Evolutionary conservation across 2,888 invertebrate genomes (phyloP).

Genomic region (Isotomurus palustris): DNA sequence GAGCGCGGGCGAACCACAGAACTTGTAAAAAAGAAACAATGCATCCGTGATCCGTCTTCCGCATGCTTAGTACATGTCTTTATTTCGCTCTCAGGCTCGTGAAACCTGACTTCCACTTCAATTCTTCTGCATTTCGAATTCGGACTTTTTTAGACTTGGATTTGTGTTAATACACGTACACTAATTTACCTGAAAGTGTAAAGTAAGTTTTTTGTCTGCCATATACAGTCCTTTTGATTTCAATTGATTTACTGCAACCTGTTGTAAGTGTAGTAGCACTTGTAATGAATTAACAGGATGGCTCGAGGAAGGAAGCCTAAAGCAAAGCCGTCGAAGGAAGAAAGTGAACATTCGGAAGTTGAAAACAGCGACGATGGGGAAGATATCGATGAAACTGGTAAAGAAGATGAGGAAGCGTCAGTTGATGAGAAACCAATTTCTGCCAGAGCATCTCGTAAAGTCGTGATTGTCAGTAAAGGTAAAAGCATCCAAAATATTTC

Average conservation of each 20-base stretch:
- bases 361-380: slow-evolving; percentile 5
- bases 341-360: slow-evolving; percentile 8
- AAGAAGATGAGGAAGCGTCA: slow-evolving; percentile 9
- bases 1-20: too few relatives aligned
- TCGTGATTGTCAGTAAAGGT: slow-evolving; percentile 29
- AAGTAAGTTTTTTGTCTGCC: too few relatives aligned
- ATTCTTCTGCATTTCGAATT: too few relatives aligned
- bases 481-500: too few relatives aligned
- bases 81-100: too few relatives aligned
- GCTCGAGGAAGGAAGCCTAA: not conserved
- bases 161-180: too few relatives aligned
- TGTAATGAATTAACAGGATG: not conserved
- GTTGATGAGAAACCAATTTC: slow-evolving; percentile 18
- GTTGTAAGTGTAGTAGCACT: not conserved
- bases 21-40: too few relatives aligned
- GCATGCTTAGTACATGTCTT: too few relatives aligned
- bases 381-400: not conserved
- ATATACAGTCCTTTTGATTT: not conserved
- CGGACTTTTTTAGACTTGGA: too few relatives aligned
- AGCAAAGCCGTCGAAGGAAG: not conserved
- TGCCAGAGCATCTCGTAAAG: slow-evolving; percentile 13
- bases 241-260: not conserved
- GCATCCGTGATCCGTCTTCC: too few relatives aligned
- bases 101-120: too few relatives aligned
- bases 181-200: too few relatives aligned